Base-by-base conservation (phyloP, 2,113 vertebrate genomes). In the Marcusenius ussheri region DNA sequence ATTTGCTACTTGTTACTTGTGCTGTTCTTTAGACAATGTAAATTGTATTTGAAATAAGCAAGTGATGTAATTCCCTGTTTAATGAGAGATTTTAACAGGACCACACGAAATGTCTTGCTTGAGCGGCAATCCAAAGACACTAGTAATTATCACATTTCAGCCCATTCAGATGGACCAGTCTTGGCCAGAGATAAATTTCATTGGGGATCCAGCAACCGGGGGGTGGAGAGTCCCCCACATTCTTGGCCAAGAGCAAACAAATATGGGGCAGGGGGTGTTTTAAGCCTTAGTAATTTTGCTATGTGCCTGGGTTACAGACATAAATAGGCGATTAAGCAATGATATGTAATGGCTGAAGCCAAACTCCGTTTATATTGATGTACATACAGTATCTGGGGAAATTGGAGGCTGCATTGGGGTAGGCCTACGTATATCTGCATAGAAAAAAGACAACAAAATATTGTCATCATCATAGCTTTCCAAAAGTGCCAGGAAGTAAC, bases 61-160 rank as follows among this genome's bases (percentile, higher is more conserved):
- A 13, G n/a, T 31, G 50, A 53, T 87, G n/a, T 56, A 19, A 56
- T 56, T 49, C 15, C 21, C 47, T 53, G 31, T 80, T 42, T 80
- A 80, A 42, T 31, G 35, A 35, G 31, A 56, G 47, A 17, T 42
- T 83, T 83, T 89, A 19, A 53, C 70, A 51, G 9, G 19, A 39
- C 35, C 21, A 13, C 77, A 31, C 50, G 5, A 19, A 83, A 89
- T 89, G 88, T 83, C 66, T 89, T 51, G 88, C 19, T 77, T 83
- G 11, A 31, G 51, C 42, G 70, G 19, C 4, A 7, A 56, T 83
- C 27, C 70, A 53, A 19, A 27, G 70, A 83, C 17, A 24, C 21
- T 39, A 56, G 11, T 83, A 24, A 35, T n/a, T n/a, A n/a, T 39
- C 17, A 17, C 31, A 35, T 53, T 56, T 53, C 50, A 50, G 35